These are phyloP conservation scores for Eurytemora carolleeae DNA, from an alignment of 1,140 invertebrate genomes.

Conservation along the genomic window DNA sequence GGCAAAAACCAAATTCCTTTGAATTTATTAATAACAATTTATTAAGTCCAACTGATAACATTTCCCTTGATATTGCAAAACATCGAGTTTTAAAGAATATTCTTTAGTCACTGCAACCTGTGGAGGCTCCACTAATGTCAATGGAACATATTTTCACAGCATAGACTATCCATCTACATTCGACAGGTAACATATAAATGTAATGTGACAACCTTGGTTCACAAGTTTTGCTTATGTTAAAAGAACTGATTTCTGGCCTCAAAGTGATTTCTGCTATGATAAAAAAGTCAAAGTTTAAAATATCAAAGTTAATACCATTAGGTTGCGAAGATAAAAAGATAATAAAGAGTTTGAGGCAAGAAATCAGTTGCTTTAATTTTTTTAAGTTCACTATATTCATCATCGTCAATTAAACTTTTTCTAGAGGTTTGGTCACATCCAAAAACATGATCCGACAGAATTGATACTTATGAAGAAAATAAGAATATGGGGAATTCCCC, in stretches of 20 bases:
- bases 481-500: too few relatives aligned
- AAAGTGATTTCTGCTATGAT: background rate
- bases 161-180: constrained; percentile 47
- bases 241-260: background rate
- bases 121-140: constrained; percentile 49
- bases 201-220: too few relatives aligned
- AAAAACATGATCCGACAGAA: too few relatives aligned
- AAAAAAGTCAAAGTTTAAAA: constrained; percentile 32
- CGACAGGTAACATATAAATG: constrained; percentile 28
- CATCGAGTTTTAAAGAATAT: too few relatives aligned
- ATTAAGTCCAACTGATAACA: too few relatives aligned
- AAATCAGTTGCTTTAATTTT: background rate
- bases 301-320: constrained; percentile 55
- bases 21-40: too few relatives aligned
- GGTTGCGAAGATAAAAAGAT: constrained; percentile 42
- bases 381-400: too few relatives aligned
- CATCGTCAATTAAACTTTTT: too few relatives aligned
- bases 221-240: background rate
- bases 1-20: too few relatives aligned
- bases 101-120: constrained; percentile 50
- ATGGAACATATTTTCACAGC: constrained; percentile 64
- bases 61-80: too few relatives aligned
- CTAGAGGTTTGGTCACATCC: too few relatives aligned
- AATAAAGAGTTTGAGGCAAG: background rate
- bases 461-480: too few relatives aligned